Evolutionary conservation across 92 coral and sea anemone genomes (phyloP), one percentile per base, ranked within the genome.

Genomic region (Micromussa lordhowensis): DNA sequence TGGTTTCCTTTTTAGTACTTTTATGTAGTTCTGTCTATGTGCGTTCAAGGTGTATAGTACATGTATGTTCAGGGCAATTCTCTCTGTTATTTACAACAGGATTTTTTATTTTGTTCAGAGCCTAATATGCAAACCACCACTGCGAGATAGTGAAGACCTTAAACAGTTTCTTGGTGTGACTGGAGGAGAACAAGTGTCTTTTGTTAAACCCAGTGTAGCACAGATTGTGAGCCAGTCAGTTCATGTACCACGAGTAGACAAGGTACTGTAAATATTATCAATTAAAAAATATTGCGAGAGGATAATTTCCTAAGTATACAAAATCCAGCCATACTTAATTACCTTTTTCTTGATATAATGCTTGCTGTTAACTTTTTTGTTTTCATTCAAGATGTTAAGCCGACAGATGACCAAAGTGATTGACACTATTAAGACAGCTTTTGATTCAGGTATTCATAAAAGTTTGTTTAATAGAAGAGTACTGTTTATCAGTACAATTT

Each of bases 381-480:
- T 88, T 57, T 31, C 70, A 26, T 66, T 49, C 54, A 28, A 97
- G 99, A 97, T 94, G 94, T 84, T 97, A 16, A 94, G 96, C 38
- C 85, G 94, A 77, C 96, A 97, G 78, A 90, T 97, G 91, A 97
- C 96, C 3, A 95, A 97, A 87, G 88, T 97, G 80, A 91, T 97
- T 87, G 99, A 96, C 83, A 94, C 93, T 82, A 96, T 97, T 80
- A 97, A 97, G 81, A 97, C 99, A 82, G 99, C 97, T 7, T 92
- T 97, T 77, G 99, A 97, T 78, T 82, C 98, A 94, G 98, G 99
- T 97, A 81, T 9, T 3, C 5, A 9, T 21, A 22, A 6, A 64
- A 24, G 30, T 19, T 8, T 9, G 68, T 61, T 26, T 19, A 31
- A 61, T n/a, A n/a, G n/a, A 44, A 44, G 51, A 9, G 51, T 44